Conservation (phyloP, 2,888 invertebrate genomes). For the Oasisia sp. region DNA sequence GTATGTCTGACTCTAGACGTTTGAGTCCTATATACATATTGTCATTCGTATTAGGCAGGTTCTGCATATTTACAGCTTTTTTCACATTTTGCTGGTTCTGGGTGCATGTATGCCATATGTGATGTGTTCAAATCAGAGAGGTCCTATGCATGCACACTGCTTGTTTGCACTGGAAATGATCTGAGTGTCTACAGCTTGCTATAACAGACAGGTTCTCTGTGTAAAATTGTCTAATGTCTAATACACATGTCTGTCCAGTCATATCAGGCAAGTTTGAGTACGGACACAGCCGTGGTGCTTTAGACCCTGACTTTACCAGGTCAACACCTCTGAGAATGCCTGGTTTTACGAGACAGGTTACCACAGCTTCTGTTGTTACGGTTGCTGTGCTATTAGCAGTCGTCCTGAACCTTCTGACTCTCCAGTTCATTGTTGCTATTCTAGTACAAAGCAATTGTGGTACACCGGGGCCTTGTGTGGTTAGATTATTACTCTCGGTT, state of each 20-base stretch:
- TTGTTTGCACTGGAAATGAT: not conserved
- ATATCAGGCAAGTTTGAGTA: not conserved
- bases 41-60: not conserved
- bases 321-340: not conserved
- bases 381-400: not conserved
- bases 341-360: not conserved
- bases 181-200: not conserved
- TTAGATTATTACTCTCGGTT: too few species aligned
- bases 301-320: not conserved
- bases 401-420: not conserved
- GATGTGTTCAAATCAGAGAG: too few species aligned
- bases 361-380: not conserved
- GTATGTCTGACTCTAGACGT: not conserved
- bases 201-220: not conserved
- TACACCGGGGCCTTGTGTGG: too few species aligned
- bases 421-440: not conserved
- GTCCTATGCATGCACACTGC: not conserved
- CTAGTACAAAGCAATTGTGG: not conserved
- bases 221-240: not conserved
- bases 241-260: not conserved
- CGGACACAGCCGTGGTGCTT: not conserved
- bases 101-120: not conserved
- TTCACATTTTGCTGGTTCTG: not conserved
- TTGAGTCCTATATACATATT: not conserved
- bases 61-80: not conserved